Conservation (phyloP, 2,797 vertebrate genomes). For the Peromyscus eremicus region DNA sequence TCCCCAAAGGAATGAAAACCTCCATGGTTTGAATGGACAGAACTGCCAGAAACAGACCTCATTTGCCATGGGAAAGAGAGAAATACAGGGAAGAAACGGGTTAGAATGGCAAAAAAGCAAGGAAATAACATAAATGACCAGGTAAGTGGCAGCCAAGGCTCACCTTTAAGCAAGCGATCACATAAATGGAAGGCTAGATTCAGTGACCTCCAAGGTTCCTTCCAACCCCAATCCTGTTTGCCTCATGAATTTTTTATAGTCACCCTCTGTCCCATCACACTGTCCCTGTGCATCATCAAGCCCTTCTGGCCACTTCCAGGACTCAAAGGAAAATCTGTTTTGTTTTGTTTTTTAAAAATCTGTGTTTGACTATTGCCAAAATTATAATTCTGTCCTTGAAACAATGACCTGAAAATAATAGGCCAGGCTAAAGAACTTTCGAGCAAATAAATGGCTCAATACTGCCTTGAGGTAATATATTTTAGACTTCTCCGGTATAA, state of each 20-base stretch:
- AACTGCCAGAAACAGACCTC: slow-evolving; percentile 56
- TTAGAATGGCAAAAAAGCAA: not conserved
- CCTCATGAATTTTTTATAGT: slow-evolving; percentile 79
- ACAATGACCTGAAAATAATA: slow-evolving; percentile 69
- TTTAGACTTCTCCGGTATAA: slow-evolving; percentile 45
- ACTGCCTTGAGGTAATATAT: slow-evolving; percentile 41
- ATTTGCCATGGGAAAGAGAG: not conserved
- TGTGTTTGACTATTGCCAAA: slow-evolving; percentile 76
- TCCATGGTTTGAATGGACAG: slow-evolving; percentile 45
- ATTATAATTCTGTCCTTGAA: slow-evolving; percentile 78
- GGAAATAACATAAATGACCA: not conserved
- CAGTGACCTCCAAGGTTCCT: slow-evolving; percentile 71
- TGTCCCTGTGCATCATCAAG: slow-evolving; percentile 70
- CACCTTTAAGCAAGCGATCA: slow-evolving; percentile 31
- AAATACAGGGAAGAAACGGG: not conserved
- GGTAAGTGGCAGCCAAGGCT: not conserved
- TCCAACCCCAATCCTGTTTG: slow-evolving; percentile 36
- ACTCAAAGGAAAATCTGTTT: slow-evolving; percentile 57
- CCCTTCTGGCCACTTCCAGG: slow-evolving; percentile 70
- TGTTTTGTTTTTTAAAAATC: slow-evolving; percentile 67
- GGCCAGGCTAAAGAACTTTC: slow-evolving; percentile 47
- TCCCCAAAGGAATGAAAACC: slow-evolving; percentile 33
- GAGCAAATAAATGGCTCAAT: slow-evolving; percentile 56
- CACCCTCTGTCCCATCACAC: slow-evolving; percentile 65
- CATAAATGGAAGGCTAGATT: slow-evolving; percentile 41